A percentile compares a stretch with the other conserved stretches of the same genome.
Conservation (phyloP, 1,140 invertebrate genomes). For the Cotesia glomerata region DNA sequence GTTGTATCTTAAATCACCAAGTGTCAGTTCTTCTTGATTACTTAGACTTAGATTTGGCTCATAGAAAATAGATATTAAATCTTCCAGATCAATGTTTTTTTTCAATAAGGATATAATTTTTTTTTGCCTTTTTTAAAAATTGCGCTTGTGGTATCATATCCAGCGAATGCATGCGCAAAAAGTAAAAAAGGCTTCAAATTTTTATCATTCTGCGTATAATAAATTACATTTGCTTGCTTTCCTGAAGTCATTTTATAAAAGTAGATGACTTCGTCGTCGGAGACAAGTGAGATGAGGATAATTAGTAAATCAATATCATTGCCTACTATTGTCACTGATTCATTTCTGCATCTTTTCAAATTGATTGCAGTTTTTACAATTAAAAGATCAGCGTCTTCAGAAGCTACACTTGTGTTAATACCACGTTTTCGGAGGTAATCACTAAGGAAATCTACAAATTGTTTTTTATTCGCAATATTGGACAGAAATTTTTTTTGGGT, state of each 20-base stretch:
- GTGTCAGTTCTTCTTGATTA: background rate
- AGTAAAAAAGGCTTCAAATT: background rate
- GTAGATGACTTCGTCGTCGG: background rate
- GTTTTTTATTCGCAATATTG: slow-evolving; percentile 28
- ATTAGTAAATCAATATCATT: slow-evolving; percentile 14
- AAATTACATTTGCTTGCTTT: background rate
- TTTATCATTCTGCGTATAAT: background rate
- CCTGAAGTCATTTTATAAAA: background rate
- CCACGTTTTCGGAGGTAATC: background rate
- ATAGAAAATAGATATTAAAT: background rate
- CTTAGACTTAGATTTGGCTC: background rate
- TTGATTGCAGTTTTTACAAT: slow-evolving; percentile 6
- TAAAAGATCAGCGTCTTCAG: slow-evolving; percentile 8
- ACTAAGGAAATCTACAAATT: slow-evolving; percentile 22
- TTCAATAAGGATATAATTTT: background rate
- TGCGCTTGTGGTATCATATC: background rate
- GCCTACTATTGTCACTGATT: background rate
- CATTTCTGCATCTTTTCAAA: background rate
- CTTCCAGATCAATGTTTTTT: background rate
- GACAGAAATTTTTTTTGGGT: slow-evolving; percentile 32
- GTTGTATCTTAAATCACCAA: background rate
- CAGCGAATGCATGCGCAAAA: background rate
- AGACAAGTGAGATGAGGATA: background rate
- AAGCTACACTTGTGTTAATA: background rate
- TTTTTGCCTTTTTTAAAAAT: background rate